Percentiles rank a stretch among this genome's conserved stretches.
Conservation (phyloP, 2,113 vertebrate species). For the Oryzias woworae region DNA sequence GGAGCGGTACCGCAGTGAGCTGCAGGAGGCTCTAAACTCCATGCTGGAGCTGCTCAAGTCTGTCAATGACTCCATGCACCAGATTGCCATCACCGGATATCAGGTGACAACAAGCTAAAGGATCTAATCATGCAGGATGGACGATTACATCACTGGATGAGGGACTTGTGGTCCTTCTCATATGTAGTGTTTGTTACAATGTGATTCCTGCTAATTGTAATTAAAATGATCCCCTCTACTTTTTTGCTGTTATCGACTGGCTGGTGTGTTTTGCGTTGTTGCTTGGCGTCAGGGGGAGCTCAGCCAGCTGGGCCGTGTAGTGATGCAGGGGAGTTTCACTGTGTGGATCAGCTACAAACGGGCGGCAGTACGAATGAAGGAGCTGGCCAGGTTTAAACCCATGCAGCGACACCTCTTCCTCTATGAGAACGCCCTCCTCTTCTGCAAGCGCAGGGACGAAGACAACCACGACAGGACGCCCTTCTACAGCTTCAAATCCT, state of each 20-base stretch:
- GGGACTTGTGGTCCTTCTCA: neutral
- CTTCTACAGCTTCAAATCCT: conserved; percentile 95
- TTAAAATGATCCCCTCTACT: neutral
- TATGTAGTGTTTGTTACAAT: neutral
- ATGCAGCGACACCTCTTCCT: conserved; percentile 97
- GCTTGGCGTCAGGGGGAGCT: conserved; percentile 85
- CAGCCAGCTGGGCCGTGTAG: conserved; percentile 86
- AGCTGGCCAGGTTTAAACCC: conserved; percentile 95
- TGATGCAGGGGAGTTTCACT: conserved; percentile 93
- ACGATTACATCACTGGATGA: neutral
- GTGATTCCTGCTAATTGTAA: neutral
- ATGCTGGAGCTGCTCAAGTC: conserved; percentile 95
- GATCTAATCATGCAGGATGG: neutral
- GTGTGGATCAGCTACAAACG: conserved; percentile 93
- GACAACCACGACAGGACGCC: conserved; percentile 85
- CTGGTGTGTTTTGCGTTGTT: neutral
- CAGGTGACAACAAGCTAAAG: conserved; percentile 72
- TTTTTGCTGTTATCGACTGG: neutral
- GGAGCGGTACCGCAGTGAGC: conserved; percentile 79
- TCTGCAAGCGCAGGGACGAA: conserved; percentile 92
- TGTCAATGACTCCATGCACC: conserved; percentile 98
- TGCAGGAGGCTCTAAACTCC: conserved; percentile 89
- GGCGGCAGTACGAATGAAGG: conserved; percentile 93
- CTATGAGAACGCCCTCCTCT: conserved; percentile 90
- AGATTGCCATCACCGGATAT: conserved; percentile 95